Evolutionary conservation across 2,888 invertebrate genomes (phyloP).

Genomic region (Eueremaeus valkanovi): DNA sequence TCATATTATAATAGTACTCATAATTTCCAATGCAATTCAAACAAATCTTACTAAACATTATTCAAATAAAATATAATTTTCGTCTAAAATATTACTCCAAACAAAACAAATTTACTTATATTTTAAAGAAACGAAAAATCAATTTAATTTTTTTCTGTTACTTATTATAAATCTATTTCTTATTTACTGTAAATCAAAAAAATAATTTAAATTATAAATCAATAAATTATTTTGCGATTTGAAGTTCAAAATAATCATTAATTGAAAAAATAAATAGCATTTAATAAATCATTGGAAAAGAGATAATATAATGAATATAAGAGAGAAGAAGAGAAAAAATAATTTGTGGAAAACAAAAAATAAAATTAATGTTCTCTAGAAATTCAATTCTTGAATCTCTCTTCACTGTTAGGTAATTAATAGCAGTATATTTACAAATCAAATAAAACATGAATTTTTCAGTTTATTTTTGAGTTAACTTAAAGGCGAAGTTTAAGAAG

Average conservation of each 20-base stretch:
- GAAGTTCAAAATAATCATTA: constrained; percentile 17
- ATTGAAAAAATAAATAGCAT: constrained; percentile 5
- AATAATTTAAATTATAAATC: constrained; percentile 13
- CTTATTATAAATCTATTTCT: not conserved
- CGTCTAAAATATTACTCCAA: not conserved
- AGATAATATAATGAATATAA: no score
- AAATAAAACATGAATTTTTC: constrained; percentile 5
- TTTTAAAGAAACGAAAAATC: not conserved
- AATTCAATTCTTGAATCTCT: not conserved
- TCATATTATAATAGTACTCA: no score
- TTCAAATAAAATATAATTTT: no score
- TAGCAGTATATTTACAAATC: constrained; percentile 14
- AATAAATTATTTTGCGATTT: not conserved
- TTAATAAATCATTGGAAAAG: constrained; percentile 9
- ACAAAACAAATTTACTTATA: no score
- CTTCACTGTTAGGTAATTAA: constrained; percentile 13
- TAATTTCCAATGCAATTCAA: no score
- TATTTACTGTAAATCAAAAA: not conserved
- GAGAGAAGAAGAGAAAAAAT: not conserved
- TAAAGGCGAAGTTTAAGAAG: not conserved
- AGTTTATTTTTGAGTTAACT: not conserved
- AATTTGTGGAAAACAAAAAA: not conserved
- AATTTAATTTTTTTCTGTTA: not conserved
- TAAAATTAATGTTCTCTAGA: constrained; percentile 5
- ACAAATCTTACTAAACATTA: no score